phyloP scores from a whole-genome alignment of 2,113 vertebrate species.

The Peromyscus maniculatus region DNA sequence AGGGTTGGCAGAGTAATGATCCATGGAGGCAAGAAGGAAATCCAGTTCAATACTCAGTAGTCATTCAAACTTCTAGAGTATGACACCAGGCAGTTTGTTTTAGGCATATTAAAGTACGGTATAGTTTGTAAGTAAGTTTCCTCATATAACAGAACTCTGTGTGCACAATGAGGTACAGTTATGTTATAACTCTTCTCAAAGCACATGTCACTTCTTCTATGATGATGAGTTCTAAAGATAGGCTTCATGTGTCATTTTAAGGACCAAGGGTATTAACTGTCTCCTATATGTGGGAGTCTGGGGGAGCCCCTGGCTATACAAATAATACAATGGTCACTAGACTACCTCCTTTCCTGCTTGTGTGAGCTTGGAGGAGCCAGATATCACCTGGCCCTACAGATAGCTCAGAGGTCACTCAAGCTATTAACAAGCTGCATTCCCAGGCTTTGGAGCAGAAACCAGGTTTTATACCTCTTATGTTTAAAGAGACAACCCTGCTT shows the following conservation, averaged over 20 bases:
- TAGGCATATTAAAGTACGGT: not conserved
- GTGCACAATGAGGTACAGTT: not conserved
- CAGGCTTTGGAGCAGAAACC: not conserved
- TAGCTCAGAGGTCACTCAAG: not conserved
- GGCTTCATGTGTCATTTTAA: not conserved
- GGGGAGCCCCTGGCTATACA: too few relatives aligned
- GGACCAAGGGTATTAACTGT: not conserved
- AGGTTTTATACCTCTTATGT: not conserved
- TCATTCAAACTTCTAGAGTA: not conserved
- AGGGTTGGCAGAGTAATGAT: not conserved
- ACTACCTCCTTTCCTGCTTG: too few relatives aligned
- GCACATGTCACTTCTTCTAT: not conserved
- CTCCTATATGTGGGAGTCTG: not conserved
- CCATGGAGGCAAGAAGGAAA: not conserved
- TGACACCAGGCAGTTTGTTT: not conserved
- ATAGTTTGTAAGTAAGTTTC: not conserved
- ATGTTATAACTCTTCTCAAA: not conserved
- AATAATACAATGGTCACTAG: too few relatives aligned
- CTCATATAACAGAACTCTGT: not conserved
- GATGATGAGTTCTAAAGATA: not conserved
- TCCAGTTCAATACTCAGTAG: not conserved
- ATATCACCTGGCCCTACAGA: not conserved
- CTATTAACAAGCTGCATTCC: not conserved
- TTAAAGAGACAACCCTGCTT: not conserved
- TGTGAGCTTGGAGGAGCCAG: not conserved